Base-by-base conservation (phyloP, 37 sponge, comb jelly and placozoan genomes). In the Bolinopsis microptera region DNA sequence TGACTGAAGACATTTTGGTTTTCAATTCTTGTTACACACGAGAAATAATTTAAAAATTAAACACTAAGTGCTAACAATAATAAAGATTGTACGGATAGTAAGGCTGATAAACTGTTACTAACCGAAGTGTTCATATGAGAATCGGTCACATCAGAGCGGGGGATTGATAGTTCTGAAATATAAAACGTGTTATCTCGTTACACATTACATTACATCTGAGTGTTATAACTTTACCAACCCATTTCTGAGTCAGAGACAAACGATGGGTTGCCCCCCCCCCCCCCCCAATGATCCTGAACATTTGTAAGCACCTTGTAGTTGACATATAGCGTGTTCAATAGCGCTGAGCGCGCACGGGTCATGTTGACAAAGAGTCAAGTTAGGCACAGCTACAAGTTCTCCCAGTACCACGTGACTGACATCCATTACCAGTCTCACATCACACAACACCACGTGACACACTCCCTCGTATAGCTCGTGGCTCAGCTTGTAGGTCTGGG, bases 261-360 rank as follows among this genome's bases (percentile, higher is more conserved):
- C n/a, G n/a, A n/a, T n/a, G n/a, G n/a, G n/a, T n/a, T n/a, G n/a
- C n/a, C n/a, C n/a, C n/a, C n/a, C n/a, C n/a, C n/a, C n/a, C n/a
- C n/a, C n/a, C n/a, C n/a, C n/a, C n/a, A n/a, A n/a, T n/a, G n/a
- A n/a, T n/a, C n/a, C n/a, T n/a, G n/a, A n/a, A n/a, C n/a, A n/a
- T n/a, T n/a, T n/a, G n/a, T n/a, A n/a, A n/a, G n/a, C n/a, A n/a
- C n/a, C n/a, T n/a, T n/a, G n/a, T n/a, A n/a, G n/a, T n/a, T n/a
- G n/a, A 34, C 61, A 86, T 9, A 24, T 9, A n/a, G 61, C 5
- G 30, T 86, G 61, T 18, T 39, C 30, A 18, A 86, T 40, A 1
- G 90, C 41, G 61, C 90, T 86, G 61, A 86, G 36, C 0, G 90
- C 90, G 22, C 90, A 86, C 90, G 0, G 1, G 1, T 28, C 90